Evolutionary conservation across 2,888 invertebrate species (phyloP).

Genomic region (Bruchidius siliquastri): DNA sequence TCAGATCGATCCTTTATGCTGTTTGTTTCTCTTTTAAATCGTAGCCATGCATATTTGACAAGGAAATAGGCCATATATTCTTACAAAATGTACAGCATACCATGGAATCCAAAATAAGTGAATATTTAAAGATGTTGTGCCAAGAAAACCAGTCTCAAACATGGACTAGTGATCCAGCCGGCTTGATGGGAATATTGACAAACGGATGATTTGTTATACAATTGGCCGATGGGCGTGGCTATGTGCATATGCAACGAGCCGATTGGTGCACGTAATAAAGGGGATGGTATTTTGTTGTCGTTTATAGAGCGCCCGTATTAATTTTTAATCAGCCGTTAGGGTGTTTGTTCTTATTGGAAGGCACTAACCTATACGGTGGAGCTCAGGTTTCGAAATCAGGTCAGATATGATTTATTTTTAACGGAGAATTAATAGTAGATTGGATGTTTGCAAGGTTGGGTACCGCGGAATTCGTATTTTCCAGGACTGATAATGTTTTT

Average conservation of each 20-base stretch:
- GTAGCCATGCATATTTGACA: neutral
- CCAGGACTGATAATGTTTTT: no score
- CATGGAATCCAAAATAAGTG: neutral
- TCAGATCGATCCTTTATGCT: neutral
- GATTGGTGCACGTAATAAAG: neutral
- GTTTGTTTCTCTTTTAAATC: neutral
- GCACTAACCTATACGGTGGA: neutral
- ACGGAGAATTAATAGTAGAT: neutral
- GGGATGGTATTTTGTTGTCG: neutral
- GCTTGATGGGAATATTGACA: neutral
- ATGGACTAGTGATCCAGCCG: neutral
- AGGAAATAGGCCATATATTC: neutral
- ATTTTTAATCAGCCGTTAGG: neutral
- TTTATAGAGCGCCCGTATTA: neutral
- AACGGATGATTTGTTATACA: neutral
- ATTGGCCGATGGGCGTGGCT: neutral
- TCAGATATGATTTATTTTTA: neutral
- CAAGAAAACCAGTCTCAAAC: neutral
- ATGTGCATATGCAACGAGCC: neutral
- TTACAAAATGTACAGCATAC: neutral
- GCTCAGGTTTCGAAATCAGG: neutral
- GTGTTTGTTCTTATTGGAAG: neutral
- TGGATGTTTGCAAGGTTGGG: neutral
- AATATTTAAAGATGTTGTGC: neutral
- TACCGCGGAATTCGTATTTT: neutral